Base-by-base conservation (phyloP, 1,140 invertebrate genomes). In the Atta texana region DNA sequence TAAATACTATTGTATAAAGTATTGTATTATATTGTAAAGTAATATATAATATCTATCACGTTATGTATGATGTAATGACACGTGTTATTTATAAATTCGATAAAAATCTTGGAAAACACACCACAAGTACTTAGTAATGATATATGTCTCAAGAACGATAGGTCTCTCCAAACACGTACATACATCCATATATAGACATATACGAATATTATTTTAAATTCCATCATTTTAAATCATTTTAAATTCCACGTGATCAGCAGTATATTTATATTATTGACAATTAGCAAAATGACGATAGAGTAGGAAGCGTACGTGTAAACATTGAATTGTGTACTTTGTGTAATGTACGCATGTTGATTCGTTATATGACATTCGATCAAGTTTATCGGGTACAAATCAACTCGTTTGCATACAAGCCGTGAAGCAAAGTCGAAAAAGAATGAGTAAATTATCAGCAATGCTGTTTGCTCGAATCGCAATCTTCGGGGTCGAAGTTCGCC, bases 401-500 rank as follows among this genome's bases (percentile, higher is more conserved):
- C 21, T 57, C 21, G 31, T 34, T 81, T 10, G 4, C 34, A 44
- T 10, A 44, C 8, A 28, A 10, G 16, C 18, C 18, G 1, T 39
- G 34, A 71, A 8, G 66, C 5, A 31, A 49, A 55, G 12, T 59
- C 2, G 55, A 24, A 51, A 84, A 84, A 75, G 39, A 63, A 84
- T 61, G 28, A 7, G 5, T 8, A 28, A 14, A 28, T 63, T 84
- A 84, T 84, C 69, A 59, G 53, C 34, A 12, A 12, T 12, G 49
- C 57, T 92, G 90, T 91, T 93, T 93, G 72, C 77, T 89, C 39
- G 84, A 88, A 89, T 72, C 51, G 49, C 55, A 72, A 74, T 82
- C 28, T 28, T 74, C 28, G 24, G 18, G 91, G 91, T 93, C 92
- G 90, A 91, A 93, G 93, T 87, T 92, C 89, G 18, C 12, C 34